These are phyloP conservation scores for Parnassius orleans DNA, from an alignment of 2,888 invertebrate species.

Conservation along the genomic window DNA sequence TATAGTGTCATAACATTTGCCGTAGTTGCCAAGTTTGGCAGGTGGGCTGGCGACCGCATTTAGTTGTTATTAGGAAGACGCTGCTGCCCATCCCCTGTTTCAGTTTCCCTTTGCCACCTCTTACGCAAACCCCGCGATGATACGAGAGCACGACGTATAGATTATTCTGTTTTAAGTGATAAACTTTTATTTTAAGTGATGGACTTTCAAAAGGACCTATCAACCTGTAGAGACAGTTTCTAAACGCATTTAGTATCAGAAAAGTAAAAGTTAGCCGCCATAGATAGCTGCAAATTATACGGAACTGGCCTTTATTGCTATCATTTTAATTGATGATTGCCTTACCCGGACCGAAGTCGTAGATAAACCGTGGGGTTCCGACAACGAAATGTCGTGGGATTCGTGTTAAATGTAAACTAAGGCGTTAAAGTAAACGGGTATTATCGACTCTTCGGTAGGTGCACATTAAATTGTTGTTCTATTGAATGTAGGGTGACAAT, in stretches of 20 bases:
- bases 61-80: too few species aligned
- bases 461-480: constrained; percentile 15
- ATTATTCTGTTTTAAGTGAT: too few species aligned
- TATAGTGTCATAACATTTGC: too few species aligned
- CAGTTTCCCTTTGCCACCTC: too few species aligned
- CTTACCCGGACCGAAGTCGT: not conserved
- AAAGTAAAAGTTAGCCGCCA: constrained; percentile 3
- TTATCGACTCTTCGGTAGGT: constrained; percentile 13
- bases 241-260: not conserved
- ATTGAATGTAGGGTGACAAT: constrained; percentile 5
- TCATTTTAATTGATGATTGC: constrained; percentile 15
- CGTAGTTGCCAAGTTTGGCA: too few species aligned
- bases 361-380: constrained; percentile 10
- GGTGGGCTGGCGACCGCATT: too few species aligned
- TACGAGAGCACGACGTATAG: too few species aligned
- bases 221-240: not conserved
- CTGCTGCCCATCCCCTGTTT: too few species aligned
- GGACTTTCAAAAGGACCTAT: too few species aligned
- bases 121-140: too few species aligned
- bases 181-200: too few species aligned
- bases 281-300: not conserved
- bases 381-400: constrained; percentile 7
- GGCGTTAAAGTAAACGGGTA: constrained; percentile 14
- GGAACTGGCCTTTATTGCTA: constrained; percentile 14
- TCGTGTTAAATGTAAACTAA: constrained; percentile 14